A percentile compares a stretch with the other conserved stretches of the same genome.
Conservation (phyloP, 1,140 invertebrate species). For the Ectropis grisescens region DNA sequence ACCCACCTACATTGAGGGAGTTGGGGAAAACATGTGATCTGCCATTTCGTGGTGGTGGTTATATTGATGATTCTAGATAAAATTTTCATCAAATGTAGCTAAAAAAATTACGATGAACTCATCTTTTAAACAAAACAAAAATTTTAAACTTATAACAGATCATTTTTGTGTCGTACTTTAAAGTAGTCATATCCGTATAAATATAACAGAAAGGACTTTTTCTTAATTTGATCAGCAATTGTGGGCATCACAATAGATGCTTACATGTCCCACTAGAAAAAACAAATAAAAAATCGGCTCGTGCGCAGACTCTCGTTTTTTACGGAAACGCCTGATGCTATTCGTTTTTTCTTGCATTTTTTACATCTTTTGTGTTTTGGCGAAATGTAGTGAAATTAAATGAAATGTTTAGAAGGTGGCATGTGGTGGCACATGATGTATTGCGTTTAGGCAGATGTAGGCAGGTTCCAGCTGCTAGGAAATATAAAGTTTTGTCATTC, state of each 20-base stretch:
- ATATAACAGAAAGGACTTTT: slow-evolving; percentile 13
- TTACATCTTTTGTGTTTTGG: slow-evolving; percentile 20
- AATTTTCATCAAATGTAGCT: no score
- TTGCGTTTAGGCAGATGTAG: slow-evolving; percentile 14
- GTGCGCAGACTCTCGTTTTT: slow-evolving; percentile 60
- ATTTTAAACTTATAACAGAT: no score
- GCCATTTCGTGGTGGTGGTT: no score
- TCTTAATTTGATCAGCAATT: slow-evolving; percentile 61
- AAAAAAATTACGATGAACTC: no score
- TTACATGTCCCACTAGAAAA: slow-evolving; percentile 3
- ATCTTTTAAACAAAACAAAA: no score
- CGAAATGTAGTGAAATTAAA: slow-evolving; percentile 43
- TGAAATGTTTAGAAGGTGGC: slow-evolving; percentile 23
- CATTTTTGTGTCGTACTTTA: no score
- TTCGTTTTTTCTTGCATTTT: slow-evolving; percentile 28
- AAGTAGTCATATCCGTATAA: slow-evolving; percentile 12
- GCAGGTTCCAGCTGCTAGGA: slow-evolving; percentile 4
- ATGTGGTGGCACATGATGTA: slow-evolving; percentile 45
- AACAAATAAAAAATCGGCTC: slow-evolving; percentile 39
- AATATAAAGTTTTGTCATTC: not conserved
- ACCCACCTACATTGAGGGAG: no score
- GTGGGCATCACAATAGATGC: slow-evolving; percentile 32
- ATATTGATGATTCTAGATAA: no score
- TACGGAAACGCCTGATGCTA: slow-evolving; percentile 30
- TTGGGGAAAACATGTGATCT: no score